Evolutionary conservation across 2,113 vertebrate species (phyloP), one percentile per base, ranked within the genome.

Genomic region (Platycercus adscitus): DNA sequence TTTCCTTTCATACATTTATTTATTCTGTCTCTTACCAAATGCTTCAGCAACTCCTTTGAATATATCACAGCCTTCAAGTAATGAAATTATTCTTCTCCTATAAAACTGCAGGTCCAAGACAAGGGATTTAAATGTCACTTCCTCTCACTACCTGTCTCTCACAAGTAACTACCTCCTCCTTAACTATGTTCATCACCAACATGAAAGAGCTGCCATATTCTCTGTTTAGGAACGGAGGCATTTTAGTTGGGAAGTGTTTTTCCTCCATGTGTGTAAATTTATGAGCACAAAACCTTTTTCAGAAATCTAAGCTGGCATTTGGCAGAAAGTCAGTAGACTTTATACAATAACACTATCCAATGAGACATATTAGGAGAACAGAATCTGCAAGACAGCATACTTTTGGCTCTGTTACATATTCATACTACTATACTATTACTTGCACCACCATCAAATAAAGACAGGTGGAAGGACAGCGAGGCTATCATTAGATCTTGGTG

Each of bases 371-470:
- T 96, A 97, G 89, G 37, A 91, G 49, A 92, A 79, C 63, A 39
- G 66, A 97, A 97, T 95, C 89, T 95, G 86, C 61, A 95, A 93
- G 93, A 84, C 77, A 77, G 50, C 92, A 92, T 77, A 77, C 82
- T 96, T 87, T 87, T 96, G 96, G 92, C 84, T 86, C 69, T 58
- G 71, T 65, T 95, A 95, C 70, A 88, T 73, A 88, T 64, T 58
- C 52, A 17, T 76, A 39, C 49, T 55, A 44, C 23, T 77, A 46
- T 80, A 63, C 44, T 81, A 33, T 68, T 61, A 43, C 71, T 37
- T 44, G 41, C 47, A 84, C 35, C 9, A 80, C 31, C 60, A 92
- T 9, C 91, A 95, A 92, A 84, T 63, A 89, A 75, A 92, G 92
- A 94, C 95, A 97, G 91, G 91, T 43, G n/a, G 83, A 90, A 96